Evolutionary conservation across 23 tunicate species (phyloP), one percentile per base, ranked within the genome.

Genomic region (Phallusia fumigata): DNA sequence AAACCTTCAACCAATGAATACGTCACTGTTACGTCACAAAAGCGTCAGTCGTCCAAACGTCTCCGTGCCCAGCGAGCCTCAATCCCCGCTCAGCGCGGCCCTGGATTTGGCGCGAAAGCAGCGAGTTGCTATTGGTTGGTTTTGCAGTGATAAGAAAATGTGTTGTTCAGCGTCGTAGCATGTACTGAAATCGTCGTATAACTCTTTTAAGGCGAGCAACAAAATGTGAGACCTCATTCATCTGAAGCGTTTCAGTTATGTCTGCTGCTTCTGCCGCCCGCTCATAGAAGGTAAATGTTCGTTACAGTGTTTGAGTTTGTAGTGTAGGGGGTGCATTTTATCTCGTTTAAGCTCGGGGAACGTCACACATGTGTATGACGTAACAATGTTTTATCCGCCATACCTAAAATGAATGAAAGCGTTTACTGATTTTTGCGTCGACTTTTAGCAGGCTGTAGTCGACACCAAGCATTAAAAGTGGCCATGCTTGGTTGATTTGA

Each of bases 221-320:
- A 69, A 72, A 31, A 24, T 30, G 35, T 65, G 19, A 16, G 64
- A 16, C 32, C 76, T 35, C 93, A 89, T 74, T 10, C 76, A 22
- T 18, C 31, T 28, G 97, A 92, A 80, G 91, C 91, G 32, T 87
- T 92, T 31, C 97, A 92, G 64, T 72, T 92, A 11, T 92, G 97
- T 69, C 84, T 92, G 0, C 84, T 92, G 64, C 81, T 92, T 30
- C n/a, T 92, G 13, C 86, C 97, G 28, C 91, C 91, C 15, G 79
- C 78, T 10, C 87, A 83, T 50, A 34, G 94, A 75, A 89, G 88
- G 94, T 89, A 18, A 19, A 40, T 40, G 8, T 3, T 40, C 8
- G 47, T 69, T 32, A 32, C 24, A 34, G 12, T 74, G 8, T 10
- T 74, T n/a, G n/a, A 51, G 58, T 15, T 18, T n/a, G n/a, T 51